A percentile compares a stretch with the other conserved stretches of the same genome.
phyloP scores from a whole-genome alignment of 2,888 invertebrate genomes.

The Pseudococcus viburni region DNA sequence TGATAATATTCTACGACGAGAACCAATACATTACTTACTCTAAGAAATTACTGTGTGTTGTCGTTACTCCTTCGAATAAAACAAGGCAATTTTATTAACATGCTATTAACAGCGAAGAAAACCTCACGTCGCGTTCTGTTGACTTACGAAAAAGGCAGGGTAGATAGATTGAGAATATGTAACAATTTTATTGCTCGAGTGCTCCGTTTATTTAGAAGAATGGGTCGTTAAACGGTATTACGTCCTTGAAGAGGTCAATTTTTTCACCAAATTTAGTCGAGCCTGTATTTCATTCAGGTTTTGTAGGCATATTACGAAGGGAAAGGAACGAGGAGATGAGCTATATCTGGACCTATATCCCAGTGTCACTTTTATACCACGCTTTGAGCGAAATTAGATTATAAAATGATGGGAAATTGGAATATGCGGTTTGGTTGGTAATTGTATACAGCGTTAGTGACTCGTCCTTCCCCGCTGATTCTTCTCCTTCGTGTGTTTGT shows the following conservation, averaged over 20 bases:
- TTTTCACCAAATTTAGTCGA: not conserved
- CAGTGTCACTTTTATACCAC: not conserved
- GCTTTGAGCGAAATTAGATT: slow-evolving; percentile 8
- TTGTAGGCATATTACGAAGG: not conserved
- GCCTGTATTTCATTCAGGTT: not conserved
- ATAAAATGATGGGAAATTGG: slow-evolving; percentile 6
- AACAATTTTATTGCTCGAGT: slow-evolving; percentile 24
- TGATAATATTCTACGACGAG: not conserved
- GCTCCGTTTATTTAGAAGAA: not conserved
- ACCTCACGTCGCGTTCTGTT: no score
- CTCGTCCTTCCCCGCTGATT: not conserved
- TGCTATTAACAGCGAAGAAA: not conserved
- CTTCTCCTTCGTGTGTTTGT: not conserved
- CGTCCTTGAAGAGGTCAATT: not conserved
- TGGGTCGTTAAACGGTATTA: not conserved
- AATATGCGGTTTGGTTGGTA: not conserved
- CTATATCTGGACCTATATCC: not conserved
- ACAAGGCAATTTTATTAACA: slow-evolving; percentile 48
- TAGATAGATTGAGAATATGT: not conserved
- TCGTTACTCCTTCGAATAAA: slow-evolving; percentile 19
- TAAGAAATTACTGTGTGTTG: not conserved
- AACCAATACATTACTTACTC: not conserved
- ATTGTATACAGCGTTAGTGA: not conserved
- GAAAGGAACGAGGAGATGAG: not conserved
- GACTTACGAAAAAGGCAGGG: not conserved